phyloP scores from a whole-genome alignment of 2,888 invertebrate species.

The Yponomeuta malinellus region DNA sequence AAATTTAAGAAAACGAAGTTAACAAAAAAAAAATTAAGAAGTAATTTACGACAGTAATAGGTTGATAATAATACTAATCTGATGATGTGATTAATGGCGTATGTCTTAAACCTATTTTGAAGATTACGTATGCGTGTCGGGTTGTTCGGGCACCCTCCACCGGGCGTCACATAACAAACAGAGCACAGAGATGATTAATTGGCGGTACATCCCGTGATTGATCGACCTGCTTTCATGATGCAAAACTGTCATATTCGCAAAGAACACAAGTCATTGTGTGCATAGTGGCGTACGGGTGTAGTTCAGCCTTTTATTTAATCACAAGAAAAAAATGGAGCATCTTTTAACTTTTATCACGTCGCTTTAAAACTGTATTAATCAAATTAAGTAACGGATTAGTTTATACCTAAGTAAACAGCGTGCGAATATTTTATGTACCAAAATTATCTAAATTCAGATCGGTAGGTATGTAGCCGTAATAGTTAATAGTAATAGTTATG shows the following conservation, averaged over 20 bases:
- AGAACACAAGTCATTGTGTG: conserved; percentile 6
- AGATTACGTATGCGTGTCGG: conserved; percentile 20
- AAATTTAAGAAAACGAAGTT: background rate
- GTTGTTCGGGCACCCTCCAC: conserved; percentile 13
- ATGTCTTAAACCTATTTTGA: conserved; percentile 21
- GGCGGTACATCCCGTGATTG: conserved; percentile 50
- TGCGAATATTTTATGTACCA: conserved; percentile 35
- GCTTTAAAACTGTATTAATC: conserved; percentile 19
- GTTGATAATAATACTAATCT: conserved; percentile 16
- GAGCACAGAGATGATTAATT: conserved; percentile 63
- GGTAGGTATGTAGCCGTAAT: background rate
- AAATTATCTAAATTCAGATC: conserved; percentile 4
- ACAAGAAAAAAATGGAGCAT: background rate
- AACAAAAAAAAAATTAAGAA: background rate
- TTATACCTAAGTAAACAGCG: conserved; percentile 27
- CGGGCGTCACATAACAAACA: conserved; percentile 31
- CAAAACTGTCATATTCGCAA: conserved; percentile 1
- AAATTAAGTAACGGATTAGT: background rate
- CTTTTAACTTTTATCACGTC: background rate
- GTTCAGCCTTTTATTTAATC: conserved; percentile 9
- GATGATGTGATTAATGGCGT: conserved; percentile 35
- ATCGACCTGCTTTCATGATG: conserved; percentile 46
- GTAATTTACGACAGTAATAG: background rate
- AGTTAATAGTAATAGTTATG: no score
- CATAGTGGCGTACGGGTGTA: background rate